phyloP scores from a whole-genome alignment of 2,888 invertebrate genomes.

The Microdon myrmicae region DNA sequence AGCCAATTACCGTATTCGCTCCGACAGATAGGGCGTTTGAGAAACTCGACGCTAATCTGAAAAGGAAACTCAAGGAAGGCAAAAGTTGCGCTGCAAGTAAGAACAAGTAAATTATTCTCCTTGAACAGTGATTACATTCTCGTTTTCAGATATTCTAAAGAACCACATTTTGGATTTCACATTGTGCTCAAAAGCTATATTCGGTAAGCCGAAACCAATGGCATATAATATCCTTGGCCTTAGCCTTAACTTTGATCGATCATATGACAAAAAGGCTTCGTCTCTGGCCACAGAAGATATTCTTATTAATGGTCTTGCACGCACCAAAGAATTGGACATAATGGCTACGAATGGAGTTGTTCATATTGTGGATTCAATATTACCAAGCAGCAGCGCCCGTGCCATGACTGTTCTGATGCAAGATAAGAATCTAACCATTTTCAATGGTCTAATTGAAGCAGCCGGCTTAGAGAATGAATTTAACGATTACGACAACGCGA shows the following conservation, averaged over 20 bases:
- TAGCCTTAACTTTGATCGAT: conserved; percentile 63
- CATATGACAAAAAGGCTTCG: conserved; percentile 69
- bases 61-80: conserved; percentile 70
- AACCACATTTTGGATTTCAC: conserved; percentile 76
- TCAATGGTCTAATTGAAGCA: conserved; percentile 69
- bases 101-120: conserved; percentile 55
- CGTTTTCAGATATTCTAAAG: conserved; percentile 71
- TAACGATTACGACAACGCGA: conserved; percentile 71
- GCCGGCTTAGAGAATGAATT: conserved; percentile 71
- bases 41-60: conserved; percentile 69
- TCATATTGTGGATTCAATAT: conserved; percentile 74
- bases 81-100: conserved; percentile 72
- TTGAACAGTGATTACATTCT: neutral
- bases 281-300: conserved; percentile 68
- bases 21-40: conserved; percentile 76
- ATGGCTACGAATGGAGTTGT: conserved; percentile 80
- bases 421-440: conserved; percentile 72
- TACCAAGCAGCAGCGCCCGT: conserved; percentile 72
- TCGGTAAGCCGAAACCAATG: conserved; percentile 65
- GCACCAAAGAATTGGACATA: conserved; percentile 71
- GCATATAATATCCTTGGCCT: conserved; percentile 66
- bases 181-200: conserved; percentile 74
- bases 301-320: conserved; percentile 71
- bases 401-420: conserved; percentile 68
- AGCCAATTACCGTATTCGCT: conserved; percentile 74